phyloP scores from a whole-genome alignment of 2,113 vertebrate species.

The Colaptes auratus region DNA sequence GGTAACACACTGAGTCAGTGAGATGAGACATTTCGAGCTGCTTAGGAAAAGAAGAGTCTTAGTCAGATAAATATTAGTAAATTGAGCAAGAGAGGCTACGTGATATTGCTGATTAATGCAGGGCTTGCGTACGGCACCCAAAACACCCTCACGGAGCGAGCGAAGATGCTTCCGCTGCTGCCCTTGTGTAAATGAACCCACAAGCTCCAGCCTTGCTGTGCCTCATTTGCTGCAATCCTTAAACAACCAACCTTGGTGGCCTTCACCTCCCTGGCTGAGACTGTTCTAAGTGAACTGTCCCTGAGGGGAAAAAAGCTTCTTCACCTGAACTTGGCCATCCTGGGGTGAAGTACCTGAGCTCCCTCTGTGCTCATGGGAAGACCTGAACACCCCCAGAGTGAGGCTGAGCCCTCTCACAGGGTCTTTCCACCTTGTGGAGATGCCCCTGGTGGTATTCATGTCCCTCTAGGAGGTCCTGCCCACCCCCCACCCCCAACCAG shows the following conservation, averaged over 20 bases:
- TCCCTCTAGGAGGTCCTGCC: neutral
- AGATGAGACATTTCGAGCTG: conserved; percentile 8
- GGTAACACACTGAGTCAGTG: conserved; percentile 44
- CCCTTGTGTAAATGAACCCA: conserved; percentile 32
- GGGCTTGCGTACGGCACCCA: neutral
- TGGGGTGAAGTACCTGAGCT: neutral
- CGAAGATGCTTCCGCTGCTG: conserved; percentile 27
- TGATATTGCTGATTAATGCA: conserved; percentile 54
- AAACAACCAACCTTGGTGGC: neutral
- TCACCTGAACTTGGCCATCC: neutral
- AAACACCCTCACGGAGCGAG: neutral
- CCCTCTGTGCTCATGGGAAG: neutral
- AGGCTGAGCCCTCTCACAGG: neutral
- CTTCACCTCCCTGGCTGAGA: neutral
- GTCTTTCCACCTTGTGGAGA: neutral
- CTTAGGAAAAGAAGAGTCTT: conserved; percentile 40
- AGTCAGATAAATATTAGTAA: conserved; percentile 70
- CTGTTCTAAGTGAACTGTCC: neutral
- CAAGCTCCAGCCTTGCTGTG: neutral
- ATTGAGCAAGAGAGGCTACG: conserved; percentile 23
- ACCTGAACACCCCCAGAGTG: neutral
- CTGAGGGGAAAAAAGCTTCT: neutral
- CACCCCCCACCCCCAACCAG: neutral
- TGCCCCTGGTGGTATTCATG: neutral
- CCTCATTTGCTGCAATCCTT: neutral